Percentiles rank a stretch among this genome's conserved stretches.
phyloP scores from a whole-genome alignment of 2,797 vertebrate genomes.

The Coendou prehensilis region DNA sequence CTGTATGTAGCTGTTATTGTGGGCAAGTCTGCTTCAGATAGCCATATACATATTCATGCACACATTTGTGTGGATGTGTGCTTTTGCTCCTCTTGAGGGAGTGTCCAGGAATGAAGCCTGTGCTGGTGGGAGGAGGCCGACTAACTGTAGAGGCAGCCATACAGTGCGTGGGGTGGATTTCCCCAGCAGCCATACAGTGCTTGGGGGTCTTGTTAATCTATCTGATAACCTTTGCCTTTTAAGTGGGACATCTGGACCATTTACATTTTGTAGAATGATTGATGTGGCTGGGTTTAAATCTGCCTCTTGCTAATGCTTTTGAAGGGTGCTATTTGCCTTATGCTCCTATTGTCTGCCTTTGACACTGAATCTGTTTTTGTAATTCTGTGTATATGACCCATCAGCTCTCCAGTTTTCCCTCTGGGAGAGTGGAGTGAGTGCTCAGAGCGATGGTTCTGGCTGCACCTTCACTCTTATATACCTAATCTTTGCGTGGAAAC shows the following conservation, averaged over 20 bases:
- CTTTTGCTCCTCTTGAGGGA: neutral
- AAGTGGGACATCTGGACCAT: accelerated
- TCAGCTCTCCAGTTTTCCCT: neutral
- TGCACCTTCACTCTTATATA: accelerated
- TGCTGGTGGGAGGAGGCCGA: accelerated
- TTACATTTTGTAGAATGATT: neutral
- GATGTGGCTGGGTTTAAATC: too few relatives aligned
- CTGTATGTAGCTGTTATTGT: neutral
- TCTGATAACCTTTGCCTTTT: neutral
- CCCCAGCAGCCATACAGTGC: too few relatives aligned
- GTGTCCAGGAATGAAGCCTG: neutral
- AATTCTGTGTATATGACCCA: accelerated
- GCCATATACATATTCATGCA: accelerated
- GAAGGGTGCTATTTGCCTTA: neutral
- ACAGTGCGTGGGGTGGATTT: neutral
- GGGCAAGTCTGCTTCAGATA: neutral
- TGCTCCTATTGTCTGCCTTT: neutral
- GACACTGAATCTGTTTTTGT: neutral
- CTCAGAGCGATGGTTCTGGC: neutral
- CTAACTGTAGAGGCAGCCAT: accelerated
- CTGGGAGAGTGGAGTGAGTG: neutral
- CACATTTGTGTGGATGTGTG: accelerated
- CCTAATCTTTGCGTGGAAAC: neutral
- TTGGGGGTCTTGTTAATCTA: too few relatives aligned
- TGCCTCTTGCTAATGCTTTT: neutral